phyloP scores from a whole-genome alignment of 2,113 vertebrate genomes.

The Piaya cayana region DNA sequence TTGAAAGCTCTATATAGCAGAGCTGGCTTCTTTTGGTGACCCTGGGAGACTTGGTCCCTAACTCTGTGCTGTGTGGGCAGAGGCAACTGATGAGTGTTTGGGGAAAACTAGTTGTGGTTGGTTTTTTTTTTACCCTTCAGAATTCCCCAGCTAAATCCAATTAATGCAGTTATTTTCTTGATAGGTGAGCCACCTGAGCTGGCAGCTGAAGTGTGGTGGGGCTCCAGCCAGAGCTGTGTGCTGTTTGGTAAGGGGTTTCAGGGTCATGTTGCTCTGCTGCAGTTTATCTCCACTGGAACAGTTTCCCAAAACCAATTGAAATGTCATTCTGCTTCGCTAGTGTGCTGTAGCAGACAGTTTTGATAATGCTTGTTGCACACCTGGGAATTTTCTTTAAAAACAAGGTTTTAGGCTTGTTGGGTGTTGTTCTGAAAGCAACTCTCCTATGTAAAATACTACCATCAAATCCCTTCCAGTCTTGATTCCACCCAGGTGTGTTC shows the following conservation, averaged over 20 bases:
- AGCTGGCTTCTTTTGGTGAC: no score
- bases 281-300: background rate
- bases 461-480: background rate
- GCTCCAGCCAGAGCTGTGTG: background rate
- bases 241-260: background rate
- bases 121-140: accelerated
- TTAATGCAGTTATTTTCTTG: background rate
- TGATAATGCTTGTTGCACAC: background rate
- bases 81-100: background rate
- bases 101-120: background rate
- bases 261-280: background rate
- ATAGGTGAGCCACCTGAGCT: background rate
- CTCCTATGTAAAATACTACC: background rate
- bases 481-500: background rate
- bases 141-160: background rate
- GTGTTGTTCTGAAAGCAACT: background rate
- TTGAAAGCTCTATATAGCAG: accelerated
- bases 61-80: no score
- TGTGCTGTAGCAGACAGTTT: background rate
- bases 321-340: background rate
- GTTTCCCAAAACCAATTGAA: background rate
- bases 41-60: accelerated
- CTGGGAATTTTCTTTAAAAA: background rate
- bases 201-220: background rate
- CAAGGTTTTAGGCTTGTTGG: background rate